Conservation (phyloP, 2,888 invertebrate species). For the Bimastos eiseni region DNA sequence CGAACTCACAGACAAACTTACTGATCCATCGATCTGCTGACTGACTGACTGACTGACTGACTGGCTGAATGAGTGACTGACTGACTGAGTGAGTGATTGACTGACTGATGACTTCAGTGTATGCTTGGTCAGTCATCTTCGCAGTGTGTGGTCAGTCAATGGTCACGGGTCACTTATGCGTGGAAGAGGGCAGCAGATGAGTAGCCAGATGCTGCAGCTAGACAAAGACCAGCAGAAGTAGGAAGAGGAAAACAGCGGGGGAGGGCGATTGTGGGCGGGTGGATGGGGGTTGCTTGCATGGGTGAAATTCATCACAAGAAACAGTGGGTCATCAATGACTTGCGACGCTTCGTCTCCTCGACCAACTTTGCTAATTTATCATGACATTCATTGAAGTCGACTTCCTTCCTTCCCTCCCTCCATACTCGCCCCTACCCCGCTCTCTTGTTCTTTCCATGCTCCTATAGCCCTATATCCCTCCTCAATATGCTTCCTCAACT, state of each 20-base stretch:
- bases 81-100: background rate
- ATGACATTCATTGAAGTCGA: background rate
- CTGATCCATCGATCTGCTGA: too few relatives aligned
- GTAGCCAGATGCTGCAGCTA: background rate
- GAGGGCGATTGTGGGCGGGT: background rate
- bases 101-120: background rate
- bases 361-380: background rate
- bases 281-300: background rate
- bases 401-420: background rate
- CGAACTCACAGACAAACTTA: background rate
- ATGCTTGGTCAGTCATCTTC: background rate
- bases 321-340: background rate
- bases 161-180: background rate
- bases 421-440: background rate
- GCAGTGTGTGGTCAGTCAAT: background rate
- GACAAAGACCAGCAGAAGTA: background rate
- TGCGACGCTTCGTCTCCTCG: background rate
- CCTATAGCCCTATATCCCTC: background rate
- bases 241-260: background rate
- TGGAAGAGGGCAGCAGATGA: slow-evolving; percentile 2
- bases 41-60: background rate
- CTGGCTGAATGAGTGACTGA: background rate
- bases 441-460: background rate
- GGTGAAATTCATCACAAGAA: background rate
- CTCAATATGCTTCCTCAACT: background rate